Base-by-base conservation (phyloP, 2,797 vertebrate genomes). In the Falco berigora region DNA sequence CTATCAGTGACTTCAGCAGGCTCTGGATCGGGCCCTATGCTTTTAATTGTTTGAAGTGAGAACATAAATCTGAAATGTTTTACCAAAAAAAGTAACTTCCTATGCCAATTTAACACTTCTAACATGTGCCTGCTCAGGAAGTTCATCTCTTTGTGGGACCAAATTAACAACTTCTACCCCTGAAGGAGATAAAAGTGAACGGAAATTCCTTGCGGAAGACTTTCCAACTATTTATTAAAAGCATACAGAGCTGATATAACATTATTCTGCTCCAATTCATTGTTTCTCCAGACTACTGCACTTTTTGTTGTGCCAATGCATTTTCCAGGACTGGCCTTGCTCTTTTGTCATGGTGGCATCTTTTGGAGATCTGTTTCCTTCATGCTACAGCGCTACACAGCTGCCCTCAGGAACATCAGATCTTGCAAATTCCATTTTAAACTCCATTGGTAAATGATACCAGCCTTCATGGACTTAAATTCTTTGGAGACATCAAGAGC, bases 181-280 rank as follows among this genome's bases (percentile, higher is more conserved):
- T 44, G 30, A 83, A 71, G 38, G 30, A 82, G 77, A 73, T 50
- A 76, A 95, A 94, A 73, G 38, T 67, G n/a, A 89, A 34, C 22
- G 63, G 55, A 77, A 92, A 56, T 4, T 74, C 52, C 46, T 67
- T 63, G 42, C 20, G 66, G 22, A 88, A 88, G 55, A 44, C 23
- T 67, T 88, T 68, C 50, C 64, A 84, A 47, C 21, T 74, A 67
- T 63, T 94, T 91, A 71, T 66, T 94, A 92, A 84, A 86, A 86
- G n/a, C 62, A 58, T 36, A 55, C 42, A 81, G n/a, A 49, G 71
- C n/a, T 75, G 62, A 68, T 86, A 74, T 14, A 56, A 38, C 78
- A 72, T 50, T 83, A 50, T 82, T 68, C 16, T 52, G 42, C 27
- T 74, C 76, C 63, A 78, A 44, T 72, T 88, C 28, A 36, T 32